Evolutionary conservation across 2,888 invertebrate species (phyloP).

Genomic region (Amiota minor): DNA sequence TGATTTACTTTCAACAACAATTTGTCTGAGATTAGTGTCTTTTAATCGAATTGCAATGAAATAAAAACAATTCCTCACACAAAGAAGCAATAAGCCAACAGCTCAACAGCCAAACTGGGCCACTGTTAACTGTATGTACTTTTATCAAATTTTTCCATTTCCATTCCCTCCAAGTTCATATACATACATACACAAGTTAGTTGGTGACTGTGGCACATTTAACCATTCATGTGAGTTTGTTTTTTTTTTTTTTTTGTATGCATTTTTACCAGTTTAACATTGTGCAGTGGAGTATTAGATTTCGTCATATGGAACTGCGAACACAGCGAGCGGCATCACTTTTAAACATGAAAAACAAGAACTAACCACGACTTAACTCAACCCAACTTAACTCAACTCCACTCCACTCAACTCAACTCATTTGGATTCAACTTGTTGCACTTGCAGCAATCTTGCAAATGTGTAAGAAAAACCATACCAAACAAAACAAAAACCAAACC

Average conservation of each 20-base stretch:
- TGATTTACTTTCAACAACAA: no score
- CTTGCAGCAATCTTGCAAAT: conserved; percentile 15
- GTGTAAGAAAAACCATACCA: neutral
- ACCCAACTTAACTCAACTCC: no score
- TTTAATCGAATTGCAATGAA: no score
- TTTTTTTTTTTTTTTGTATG: conserved; percentile 3
- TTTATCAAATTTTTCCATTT: conserved; percentile 1
- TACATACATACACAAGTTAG: no score
- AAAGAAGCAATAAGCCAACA: neutral
- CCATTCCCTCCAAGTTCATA: no score
- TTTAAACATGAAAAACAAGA: conserved; percentile 3
- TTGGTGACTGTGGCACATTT: conserved; percentile 2
- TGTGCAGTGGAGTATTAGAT: conserved; percentile 9
- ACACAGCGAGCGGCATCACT: neutral
- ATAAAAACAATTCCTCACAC: no score
- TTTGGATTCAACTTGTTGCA: conserved; percentile 17
- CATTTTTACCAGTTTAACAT: conserved; percentile 20
- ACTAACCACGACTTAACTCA: neutral
- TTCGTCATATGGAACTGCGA: conserved; percentile 4
- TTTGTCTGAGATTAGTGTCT: no score
- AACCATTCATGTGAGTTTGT: conserved; percentile 19
- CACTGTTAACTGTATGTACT: conserved; percentile 16
- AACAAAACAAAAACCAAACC: conserved; percentile 29
- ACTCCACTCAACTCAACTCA: no score
- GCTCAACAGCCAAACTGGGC: no score